Conservation (phyloP, 1,140 invertebrate species). For the Holcopasites calliopsidis region DNA sequence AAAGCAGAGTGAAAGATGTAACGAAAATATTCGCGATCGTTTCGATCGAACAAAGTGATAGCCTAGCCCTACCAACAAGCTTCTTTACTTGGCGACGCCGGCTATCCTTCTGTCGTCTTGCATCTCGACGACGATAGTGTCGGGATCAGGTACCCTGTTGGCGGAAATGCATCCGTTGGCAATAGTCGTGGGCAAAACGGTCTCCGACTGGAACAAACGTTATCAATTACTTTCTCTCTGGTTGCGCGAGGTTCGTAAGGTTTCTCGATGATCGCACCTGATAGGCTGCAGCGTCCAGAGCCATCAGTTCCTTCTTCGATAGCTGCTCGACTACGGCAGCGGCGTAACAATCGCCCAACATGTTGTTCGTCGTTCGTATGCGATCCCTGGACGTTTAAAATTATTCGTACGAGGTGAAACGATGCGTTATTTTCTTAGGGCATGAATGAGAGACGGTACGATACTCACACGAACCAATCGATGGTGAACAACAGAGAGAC, state of each 20-base stretch:
- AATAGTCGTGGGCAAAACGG: constrained; percentile 76
- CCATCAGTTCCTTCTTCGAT: constrained; percentile 89
- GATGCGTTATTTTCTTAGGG: neutral
- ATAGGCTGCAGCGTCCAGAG: constrained; percentile 84
- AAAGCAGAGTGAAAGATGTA: constrained; percentile 5
- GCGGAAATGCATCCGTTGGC: constrained; percentile 78
- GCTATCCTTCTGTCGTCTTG: constrained; percentile 76
- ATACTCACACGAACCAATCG: constrained; percentile 94
- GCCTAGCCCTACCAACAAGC: constrained; percentile 79
- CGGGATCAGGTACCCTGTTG: constrained; percentile 77
- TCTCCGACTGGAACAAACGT: constrained; percentile 71
- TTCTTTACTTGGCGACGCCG: constrained; percentile 79
- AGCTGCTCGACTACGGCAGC: constrained; percentile 91
- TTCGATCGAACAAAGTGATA: constrained; percentile 71
- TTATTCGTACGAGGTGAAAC: neutral
- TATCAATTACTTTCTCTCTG: neutral
- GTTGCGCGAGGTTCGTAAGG: accelerated
- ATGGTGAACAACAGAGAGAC: constrained; percentile 92
- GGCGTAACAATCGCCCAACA: constrained; percentile 93
- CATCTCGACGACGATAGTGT: constrained; percentile 78
- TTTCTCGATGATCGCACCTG: constrained; percentile 72
- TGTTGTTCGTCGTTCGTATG: constrained; percentile 92
- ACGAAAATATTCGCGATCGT: constrained; percentile 52
- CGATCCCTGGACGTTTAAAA: constrained; percentile 84
- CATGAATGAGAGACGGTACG: neutral